phyloP scores from a whole-genome alignment of 2,113 vertebrate species.

The Melanotaenia duboulayi region DNA sequence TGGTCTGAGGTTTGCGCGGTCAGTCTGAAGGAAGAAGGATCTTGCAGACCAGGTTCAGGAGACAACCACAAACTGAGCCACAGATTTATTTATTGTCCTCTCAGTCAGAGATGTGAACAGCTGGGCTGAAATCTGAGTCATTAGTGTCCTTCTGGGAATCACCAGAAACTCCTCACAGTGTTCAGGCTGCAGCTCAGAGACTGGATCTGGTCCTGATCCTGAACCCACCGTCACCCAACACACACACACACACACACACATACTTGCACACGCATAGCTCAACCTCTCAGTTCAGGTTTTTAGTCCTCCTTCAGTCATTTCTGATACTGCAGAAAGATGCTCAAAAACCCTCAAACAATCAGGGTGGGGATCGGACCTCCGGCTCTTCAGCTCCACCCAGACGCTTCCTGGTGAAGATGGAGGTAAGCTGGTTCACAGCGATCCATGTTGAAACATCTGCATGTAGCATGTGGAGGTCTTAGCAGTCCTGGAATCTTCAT shows the following conservation, averaged over 20 bases:
- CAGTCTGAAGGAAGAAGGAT: too few relatives aligned
- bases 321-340: neutral
- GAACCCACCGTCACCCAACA: neutral
- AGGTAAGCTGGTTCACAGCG: neutral
- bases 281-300: neutral
- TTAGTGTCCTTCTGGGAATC: too few relatives aligned
- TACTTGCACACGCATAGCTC: neutral
- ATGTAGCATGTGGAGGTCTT: constrained; percentile 11
- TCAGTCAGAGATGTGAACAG: neutral
- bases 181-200: neutral
- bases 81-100: neutral
- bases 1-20: too few relatives aligned
- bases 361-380: too few relatives aligned
- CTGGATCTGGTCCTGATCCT: neutral
- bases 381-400: constrained; percentile 1
- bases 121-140: neutral
- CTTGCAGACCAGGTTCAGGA: neutral
- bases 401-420: constrained; percentile 14
- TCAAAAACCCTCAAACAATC: neutral
- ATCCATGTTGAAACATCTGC: constrained; percentile 16
- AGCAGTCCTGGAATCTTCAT: constrained; percentile 49
- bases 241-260: neutral
- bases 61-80: neutral
- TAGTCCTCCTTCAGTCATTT: neutral
- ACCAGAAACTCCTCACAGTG: neutral